phyloP scores from a whole-genome alignment of 2,113 vertebrate genomes.

The Vulpes lagopus region DNA sequence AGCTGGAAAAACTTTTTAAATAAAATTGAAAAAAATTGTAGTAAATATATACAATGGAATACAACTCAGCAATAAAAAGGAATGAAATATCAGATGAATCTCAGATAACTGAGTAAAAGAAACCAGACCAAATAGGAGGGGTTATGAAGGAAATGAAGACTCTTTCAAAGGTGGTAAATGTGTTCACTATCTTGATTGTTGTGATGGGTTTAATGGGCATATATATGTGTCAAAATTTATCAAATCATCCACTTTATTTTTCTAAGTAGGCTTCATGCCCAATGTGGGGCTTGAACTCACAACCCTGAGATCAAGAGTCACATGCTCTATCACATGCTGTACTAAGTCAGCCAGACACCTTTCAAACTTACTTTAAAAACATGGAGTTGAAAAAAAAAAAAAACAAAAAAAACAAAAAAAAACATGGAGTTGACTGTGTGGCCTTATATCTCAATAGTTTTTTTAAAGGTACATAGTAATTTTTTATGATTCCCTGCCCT shows the following conservation, averaged over 20 bases:
- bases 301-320: neutral
- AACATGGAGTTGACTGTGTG: neutral
- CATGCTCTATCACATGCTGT: neutral
- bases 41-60: neutral
- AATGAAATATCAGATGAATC: neutral
- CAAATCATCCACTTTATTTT: neutral
- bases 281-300: neutral
- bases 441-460: neutral
- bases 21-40: neutral
- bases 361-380: constrained; percentile 42
- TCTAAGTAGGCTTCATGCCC: neutral
- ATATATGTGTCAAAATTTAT: neutral
- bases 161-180: neutral
- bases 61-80: neutral
- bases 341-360: neutral
- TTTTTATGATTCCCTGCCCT: constrained; percentile 6
- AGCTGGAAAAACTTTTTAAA: neutral
- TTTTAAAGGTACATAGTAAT: neutral
- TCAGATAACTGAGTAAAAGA: constrained; percentile 23
- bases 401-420: too few species aligned
- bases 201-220: neutral
- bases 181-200: neutral
- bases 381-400: constrained; percentile 20
- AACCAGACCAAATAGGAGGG: neutral
- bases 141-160: neutral